phyloP scores from a whole-genome alignment of 2,888 invertebrate genomes.

The Dynastes maya region DNA sequence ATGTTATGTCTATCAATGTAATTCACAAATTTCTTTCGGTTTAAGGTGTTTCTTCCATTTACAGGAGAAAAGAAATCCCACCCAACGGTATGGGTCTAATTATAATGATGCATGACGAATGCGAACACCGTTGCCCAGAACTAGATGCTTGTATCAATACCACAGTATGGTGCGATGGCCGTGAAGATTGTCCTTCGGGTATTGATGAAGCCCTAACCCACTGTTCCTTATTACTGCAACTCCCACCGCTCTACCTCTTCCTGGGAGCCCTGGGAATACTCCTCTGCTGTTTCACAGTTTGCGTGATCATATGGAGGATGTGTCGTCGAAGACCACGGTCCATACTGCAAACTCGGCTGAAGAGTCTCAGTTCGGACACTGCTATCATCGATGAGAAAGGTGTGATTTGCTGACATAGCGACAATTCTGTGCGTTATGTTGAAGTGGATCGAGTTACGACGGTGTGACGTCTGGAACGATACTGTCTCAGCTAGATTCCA shows the following conservation, averaged over 20 bases:
- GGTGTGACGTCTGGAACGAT: slow-evolving; percentile 78
- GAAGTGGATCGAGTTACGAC: slow-evolving; percentile 93
- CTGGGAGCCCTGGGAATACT: slow-evolving; percentile 70
- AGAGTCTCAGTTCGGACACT: slow-evolving; percentile 85
- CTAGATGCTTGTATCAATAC: slow-evolving; percentile 87
- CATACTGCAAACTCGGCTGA: slow-evolving; percentile 84
- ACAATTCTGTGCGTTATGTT: slow-evolving; percentile 94
- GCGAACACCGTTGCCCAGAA: slow-evolving; percentile 83
- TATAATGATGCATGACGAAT: slow-evolving; percentile 78
- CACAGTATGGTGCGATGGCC: slow-evolving; percentile 87
- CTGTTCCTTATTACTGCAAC: slow-evolving; percentile 83
- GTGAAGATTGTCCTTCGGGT: slow-evolving; percentile 84
- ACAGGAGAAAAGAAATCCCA: slow-evolving; percentile 72
- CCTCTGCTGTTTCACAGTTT: slow-evolving; percentile 61
- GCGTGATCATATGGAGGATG: slow-evolving; percentile 65
- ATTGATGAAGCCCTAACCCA: slow-evolving; percentile 86
- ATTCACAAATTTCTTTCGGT: background rate
- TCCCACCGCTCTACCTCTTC: slow-evolving; percentile 83
- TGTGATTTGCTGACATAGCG: slow-evolving; percentile 96
- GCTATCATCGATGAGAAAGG: slow-evolving; percentile 90
- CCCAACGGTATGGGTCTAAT: slow-evolving; percentile 74
- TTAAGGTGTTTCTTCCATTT: slow-evolving; percentile 10
- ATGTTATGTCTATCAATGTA: no score
- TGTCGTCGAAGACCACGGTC: slow-evolving; percentile 80
- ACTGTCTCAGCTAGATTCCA: slow-evolving; percentile 45